These are phyloP conservation scores for Gobio occitaniae DNA, from an alignment of 2,797 vertebrate genomes.

Conservation along the genomic window DNA sequence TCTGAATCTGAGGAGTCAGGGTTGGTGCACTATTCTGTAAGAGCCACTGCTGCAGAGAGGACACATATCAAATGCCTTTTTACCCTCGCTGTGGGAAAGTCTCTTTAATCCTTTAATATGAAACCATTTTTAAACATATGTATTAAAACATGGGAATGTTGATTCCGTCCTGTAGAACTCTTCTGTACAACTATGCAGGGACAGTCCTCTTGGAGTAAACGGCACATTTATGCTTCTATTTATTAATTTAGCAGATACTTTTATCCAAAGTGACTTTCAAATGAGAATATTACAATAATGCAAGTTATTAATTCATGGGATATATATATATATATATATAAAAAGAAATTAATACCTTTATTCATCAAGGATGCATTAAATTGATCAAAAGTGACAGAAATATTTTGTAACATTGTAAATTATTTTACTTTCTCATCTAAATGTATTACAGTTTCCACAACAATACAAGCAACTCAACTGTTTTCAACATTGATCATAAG, in stretches of 20 bases:
- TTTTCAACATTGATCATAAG: not conserved
- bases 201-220: not conserved
- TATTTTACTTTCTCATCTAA: not conserved
- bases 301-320: too few relatives aligned
- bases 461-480: not conserved
- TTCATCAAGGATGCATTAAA: too few relatives aligned
- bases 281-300: not conserved
- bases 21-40: constrained; percentile 81
- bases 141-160: not conserved
- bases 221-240: not conserved
- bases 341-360: not conserved
- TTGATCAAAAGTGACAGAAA: not conserved
- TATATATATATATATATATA: too few relatives aligned
- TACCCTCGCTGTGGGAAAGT: not conserved
- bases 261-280: not conserved
- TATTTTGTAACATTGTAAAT: too few relatives aligned
- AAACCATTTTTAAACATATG: not conserved
- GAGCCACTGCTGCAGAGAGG: not conserved
- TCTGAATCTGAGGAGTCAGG: constrained; percentile 77
- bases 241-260: not conserved
- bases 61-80: not conserved
- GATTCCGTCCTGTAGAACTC: not conserved
- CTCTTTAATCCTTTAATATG: not conserved
- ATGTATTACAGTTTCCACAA: not conserved
- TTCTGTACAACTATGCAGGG: not conserved